These are phyloP conservation scores for Dolomedes plantarius DNA, from an alignment of 2,888 invertebrate species.

Conservation along the genomic window DNA sequence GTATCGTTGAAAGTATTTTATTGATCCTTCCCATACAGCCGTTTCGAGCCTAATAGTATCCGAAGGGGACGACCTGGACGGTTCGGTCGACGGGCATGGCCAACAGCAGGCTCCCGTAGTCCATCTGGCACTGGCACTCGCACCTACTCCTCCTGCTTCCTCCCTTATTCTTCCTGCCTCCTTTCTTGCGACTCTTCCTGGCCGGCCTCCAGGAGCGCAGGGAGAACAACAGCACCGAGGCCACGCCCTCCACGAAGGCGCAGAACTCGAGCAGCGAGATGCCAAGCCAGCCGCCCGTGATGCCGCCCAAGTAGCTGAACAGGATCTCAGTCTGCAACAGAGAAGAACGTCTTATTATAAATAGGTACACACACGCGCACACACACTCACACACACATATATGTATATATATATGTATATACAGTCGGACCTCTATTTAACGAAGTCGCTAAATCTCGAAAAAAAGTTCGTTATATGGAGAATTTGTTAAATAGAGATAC, in stretches of 20 bases:
- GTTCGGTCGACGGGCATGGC: background rate
- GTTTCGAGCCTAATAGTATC: slow-evolving; percentile 40
- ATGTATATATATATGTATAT: too few relatives aligned
- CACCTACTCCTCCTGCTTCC: background rate
- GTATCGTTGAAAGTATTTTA: too few relatives aligned
- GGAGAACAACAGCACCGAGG: slow-evolving; percentile 33
- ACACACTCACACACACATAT: too few relatives aligned
- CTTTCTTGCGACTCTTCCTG: background rate
- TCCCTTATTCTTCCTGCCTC: background rate
- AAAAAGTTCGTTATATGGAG: too few relatives aligned
- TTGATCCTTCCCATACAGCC: too few relatives aligned
- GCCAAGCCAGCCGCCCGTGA: slow-evolving; percentile 61
- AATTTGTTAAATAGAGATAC: too few relatives aligned
- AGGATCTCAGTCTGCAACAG: slow-evolving; percentile 42
- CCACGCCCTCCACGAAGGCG: slow-evolving; percentile 41
- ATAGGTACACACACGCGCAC: too few relatives aligned
- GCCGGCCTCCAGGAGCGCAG: slow-evolving; percentile 2
- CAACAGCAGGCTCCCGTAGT: background rate
- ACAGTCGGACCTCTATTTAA: too few relatives aligned
- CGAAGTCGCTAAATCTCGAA: too few relatives aligned
- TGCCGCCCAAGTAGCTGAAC: slow-evolving; percentile 63
- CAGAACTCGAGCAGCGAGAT: slow-evolving; percentile 62
- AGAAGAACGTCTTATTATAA: background rate
- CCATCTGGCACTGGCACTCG: background rate
- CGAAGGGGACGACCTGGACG: slow-evolving; percentile 35